Evolutionary conservation across 2,797 vertebrate species (phyloP).

Genomic region (Pseudomugil gertrudae): DNA sequence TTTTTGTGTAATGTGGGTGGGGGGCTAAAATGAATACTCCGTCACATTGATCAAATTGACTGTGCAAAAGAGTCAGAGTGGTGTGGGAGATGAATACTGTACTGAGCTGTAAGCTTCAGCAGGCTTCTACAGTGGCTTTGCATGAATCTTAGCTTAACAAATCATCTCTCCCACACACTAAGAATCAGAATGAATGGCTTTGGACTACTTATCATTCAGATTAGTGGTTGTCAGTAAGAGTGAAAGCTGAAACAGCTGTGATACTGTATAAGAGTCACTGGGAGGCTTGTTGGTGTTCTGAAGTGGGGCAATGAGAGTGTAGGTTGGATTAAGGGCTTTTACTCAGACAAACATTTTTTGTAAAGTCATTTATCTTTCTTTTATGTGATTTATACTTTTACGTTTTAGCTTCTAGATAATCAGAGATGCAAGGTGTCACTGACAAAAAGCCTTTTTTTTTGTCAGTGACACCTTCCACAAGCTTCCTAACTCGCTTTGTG

Average conservation of each 20-base stretch:
- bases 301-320: conserved; percentile 1
- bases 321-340: conserved; percentile 1
- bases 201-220: conserved; percentile 25
- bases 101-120: conserved; percentile 16
- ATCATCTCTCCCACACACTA: conserved; percentile 34
- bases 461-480: conserved; percentile 10
- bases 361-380: not conserved
- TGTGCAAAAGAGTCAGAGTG: conserved; percentile 34
- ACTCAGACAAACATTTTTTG: conserved; percentile 1
- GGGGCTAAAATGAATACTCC: conserved; percentile 19
- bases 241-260: conserved; percentile 20
- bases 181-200: conserved; percentile 27
- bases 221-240: conserved; percentile 13
- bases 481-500: conserved; percentile 41
- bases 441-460: conserved; percentile 10
- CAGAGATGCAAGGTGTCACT: conserved; percentile 11
- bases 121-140: conserved; percentile 25
- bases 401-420: not conserved
- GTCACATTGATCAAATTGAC: conserved; percentile 22
- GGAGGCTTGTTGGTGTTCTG: conserved; percentile 1
- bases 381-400: not conserved
- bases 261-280: conserved; percentile 1
- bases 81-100: conserved; percentile 43
- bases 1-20: conserved; percentile 13
- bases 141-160: conserved; percentile 51